A percentile compares a stretch with the other conserved stretches of the same genome.
Evolutionary conservation across 2,113 vertebrate species (phyloP).

Genomic region (Hippoglossus stenolepis): DNA sequence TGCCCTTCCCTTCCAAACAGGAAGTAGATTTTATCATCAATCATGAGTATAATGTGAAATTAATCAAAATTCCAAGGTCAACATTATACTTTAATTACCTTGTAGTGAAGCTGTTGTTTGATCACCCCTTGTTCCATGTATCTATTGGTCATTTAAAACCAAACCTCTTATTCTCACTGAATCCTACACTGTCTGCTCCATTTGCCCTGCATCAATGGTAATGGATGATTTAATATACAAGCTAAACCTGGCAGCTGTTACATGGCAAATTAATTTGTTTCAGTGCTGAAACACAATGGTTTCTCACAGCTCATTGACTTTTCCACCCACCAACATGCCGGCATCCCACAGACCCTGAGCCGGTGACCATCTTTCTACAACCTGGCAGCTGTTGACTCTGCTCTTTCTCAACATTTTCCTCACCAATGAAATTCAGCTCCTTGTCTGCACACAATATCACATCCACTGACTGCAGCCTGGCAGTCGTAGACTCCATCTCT

Average conservation of each 20-base stretch:
- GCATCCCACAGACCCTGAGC: not conserved
- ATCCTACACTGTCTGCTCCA: not conserved
- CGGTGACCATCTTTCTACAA: conserved; percentile 13
- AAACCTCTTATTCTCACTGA: not conserved
- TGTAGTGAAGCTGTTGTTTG: not conserved
- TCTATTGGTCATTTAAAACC: conserved; percentile 12
- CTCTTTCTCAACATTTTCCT: conserved; percentile 26
- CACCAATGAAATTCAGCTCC: not conserved
- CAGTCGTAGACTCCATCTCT: not conserved
- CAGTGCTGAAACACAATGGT: conserved; percentile 2
- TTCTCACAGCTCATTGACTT: conserved; percentile 39
- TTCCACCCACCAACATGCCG: conserved; percentile 17
- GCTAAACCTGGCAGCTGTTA: conserved; percentile 38
- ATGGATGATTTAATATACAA: conserved; percentile 26
- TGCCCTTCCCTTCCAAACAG: not conserved
- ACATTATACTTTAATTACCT: not conserved
- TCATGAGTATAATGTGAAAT: conserved; percentile 5
- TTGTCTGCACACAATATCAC: not conserved
- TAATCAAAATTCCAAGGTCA: conserved; percentile 12
- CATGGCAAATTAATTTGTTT: conserved; percentile 29
- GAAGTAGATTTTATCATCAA: not conserved
- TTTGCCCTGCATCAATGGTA: conserved; percentile 3
- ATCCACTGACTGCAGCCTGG: not conserved
- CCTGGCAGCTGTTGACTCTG: conserved; percentile 21
- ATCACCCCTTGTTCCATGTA: not conserved